Evolutionary conservation across 2,888 invertebrate species (phyloP).

Genomic region (Halictus ligatus): DNA sequence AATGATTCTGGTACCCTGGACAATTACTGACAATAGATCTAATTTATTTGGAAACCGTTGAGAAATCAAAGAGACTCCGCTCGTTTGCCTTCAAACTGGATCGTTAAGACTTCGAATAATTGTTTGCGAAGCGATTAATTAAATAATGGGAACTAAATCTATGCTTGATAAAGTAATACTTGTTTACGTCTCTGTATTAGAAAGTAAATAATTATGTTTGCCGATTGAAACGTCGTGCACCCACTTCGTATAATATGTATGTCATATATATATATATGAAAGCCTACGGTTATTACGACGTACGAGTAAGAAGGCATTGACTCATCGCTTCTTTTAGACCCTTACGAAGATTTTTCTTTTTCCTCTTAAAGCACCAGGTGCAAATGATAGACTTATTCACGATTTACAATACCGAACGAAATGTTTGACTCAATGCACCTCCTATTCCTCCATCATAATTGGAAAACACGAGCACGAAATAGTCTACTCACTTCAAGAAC

Average conservation of each 20-base stretch:
- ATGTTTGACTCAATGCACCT: conserved; percentile 37
- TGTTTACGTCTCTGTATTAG: conserved; percentile 40
- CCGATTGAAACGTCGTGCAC: conserved; percentile 50
- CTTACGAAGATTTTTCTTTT: conserved; percentile 29
- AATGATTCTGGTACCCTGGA: conserved; percentile 75
- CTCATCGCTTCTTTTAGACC: conserved; percentile 29
- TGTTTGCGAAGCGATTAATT: conserved; percentile 24
- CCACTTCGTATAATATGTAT: conserved; percentile 43
- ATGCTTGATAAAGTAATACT: conserved; percentile 51
- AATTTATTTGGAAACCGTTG: conserved; percentile 57
- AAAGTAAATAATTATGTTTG: conserved; percentile 47
- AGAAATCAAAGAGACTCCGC: conserved; percentile 42
- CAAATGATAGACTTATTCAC: not conserved
- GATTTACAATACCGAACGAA: conserved; percentile 16
- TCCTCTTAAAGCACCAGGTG: not conserved
- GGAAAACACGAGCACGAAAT: conserved; percentile 46
- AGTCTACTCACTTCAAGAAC: conserved; percentile 46
- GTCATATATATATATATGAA: conserved; percentile 36
- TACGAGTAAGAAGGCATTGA: conserved; percentile 51
- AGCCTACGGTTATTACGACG: conserved; percentile 50
- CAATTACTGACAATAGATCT: conserved; percentile 60
- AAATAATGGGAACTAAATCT: conserved; percentile 36
- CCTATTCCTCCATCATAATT: conserved; percentile 43
- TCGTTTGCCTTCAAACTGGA: conserved; percentile 31
- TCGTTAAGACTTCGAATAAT: conserved; percentile 43